Evolutionary conservation across 2,888 invertebrate species (phyloP).

Genomic region (Gari tellinella): DNA sequence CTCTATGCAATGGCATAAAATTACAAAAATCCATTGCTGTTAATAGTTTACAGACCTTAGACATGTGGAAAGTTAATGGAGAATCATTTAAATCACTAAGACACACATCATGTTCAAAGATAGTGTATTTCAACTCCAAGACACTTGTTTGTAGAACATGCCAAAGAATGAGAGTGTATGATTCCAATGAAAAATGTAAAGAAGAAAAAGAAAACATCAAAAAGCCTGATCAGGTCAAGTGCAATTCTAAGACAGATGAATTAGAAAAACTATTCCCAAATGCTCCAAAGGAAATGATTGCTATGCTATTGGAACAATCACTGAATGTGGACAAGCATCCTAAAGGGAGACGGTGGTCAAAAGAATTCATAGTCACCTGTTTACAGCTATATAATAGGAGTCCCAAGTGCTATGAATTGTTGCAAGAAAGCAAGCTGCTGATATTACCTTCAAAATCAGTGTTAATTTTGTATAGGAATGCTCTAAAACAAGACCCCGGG

Average conservation of each 20-base stretch:
- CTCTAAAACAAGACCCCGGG: conserved; percentile 6
- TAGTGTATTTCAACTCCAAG: conserved; percentile 1
- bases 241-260: too few relatives aligned
- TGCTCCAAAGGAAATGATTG: conserved; percentile 7
- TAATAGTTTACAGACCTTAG: conserved; percentile 23
- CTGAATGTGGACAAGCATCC: conserved; percentile 23
- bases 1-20: too few relatives aligned
- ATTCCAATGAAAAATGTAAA: not conserved
- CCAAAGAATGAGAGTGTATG: not conserved
- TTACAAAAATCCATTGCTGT: conserved; percentile 4
- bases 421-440: conserved; percentile 2
- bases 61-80: conserved; percentile 1
- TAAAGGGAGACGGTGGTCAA: conserved; percentile 30
- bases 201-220: not conserved
- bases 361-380: conserved; percentile 20
- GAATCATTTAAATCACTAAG: conserved; percentile 3
- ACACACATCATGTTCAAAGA: conserved; percentile 10
- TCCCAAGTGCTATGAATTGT: conserved; percentile 28
- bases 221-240: too few relatives aligned
- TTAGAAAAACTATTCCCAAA: not conserved
- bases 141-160: conserved; percentile 9
- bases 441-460: conserved; percentile 19
- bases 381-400: conserved; percentile 32
- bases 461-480: conserved; percentile 27
- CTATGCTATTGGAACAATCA: conserved; percentile 23